phyloP scores from a whole-genome alignment of 2,888 invertebrate genomes.

The Cactoblastis cactorum region DNA sequence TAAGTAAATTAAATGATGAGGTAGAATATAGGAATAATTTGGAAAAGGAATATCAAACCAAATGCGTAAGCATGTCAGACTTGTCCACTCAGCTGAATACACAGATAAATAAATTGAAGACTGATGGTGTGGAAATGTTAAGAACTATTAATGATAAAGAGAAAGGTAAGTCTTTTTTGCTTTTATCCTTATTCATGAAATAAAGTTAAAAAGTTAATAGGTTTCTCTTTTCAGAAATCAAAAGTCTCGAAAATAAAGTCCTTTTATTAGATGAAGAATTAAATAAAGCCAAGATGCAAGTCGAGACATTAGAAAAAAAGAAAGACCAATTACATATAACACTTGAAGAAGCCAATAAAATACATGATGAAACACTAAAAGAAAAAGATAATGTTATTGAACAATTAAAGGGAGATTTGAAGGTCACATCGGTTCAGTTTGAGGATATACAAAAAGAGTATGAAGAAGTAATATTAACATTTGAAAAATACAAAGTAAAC shows the following conservation, averaged over 20 bases:
- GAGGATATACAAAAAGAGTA: conserved; percentile 35
- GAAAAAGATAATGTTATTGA: conserved; percentile 45
- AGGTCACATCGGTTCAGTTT: conserved; percentile 19
- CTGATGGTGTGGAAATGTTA: conserved; percentile 14
- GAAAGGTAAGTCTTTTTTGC: conserved; percentile 35
- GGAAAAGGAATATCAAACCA: conserved; percentile 40
- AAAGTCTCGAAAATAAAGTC: not conserved
- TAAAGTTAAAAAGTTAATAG: not conserved
- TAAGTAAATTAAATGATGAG: conserved; percentile 32
- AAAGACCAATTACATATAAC: conserved; percentile 44
- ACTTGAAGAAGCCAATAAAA: conserved; percentile 45
- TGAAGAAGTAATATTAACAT: conserved; percentile 34
- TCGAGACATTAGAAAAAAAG: conserved; percentile 39
- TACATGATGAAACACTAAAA: conserved; percentile 38
- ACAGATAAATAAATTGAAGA: conserved; percentile 31
- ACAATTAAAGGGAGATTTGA: conserved; percentile 32
- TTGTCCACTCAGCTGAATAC: conserved; percentile 28
- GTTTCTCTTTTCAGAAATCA: not conserved
- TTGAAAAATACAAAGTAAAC: conserved; percentile 34
- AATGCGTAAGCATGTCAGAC: conserved; percentile 30
- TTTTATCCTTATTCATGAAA: too few species aligned
- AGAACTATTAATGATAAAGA: conserved; percentile 32
- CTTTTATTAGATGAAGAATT: conserved; percentile 31
- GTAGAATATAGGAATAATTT: conserved; percentile 30
- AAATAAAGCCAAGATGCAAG: conserved; percentile 29